Evolutionary conservation across 2,113 vertebrate species (phyloP).

Genomic region (Pterophyllum scalare): DNA sequence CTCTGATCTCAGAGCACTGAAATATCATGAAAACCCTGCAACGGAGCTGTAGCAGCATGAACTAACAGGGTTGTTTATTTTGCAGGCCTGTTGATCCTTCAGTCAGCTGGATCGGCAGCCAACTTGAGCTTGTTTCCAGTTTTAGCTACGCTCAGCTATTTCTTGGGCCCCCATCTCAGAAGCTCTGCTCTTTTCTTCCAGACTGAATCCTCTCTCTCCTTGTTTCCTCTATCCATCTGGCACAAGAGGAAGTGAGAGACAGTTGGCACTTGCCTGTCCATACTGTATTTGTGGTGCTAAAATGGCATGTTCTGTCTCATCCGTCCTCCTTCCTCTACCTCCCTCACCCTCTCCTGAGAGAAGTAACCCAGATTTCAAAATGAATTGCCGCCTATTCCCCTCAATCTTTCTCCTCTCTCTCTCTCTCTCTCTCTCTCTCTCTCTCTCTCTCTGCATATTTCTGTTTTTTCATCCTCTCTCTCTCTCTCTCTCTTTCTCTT

Average conservation of each 20-base stretch:
- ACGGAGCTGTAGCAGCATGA: constrained; percentile 14
- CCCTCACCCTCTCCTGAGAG: constrained; percentile 81
- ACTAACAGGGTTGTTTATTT: constrained; percentile 45
- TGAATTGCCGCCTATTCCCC: constrained; percentile 80
- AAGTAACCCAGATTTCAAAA: constrained; percentile 87
- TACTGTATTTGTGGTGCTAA: constrained; percentile 66
- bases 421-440: constrained; percentile 65
- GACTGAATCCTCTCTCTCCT: neutral
- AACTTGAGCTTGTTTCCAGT: constrained; percentile 18
- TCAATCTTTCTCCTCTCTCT: constrained; percentile 67
- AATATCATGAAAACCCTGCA: constrained; percentile 14
- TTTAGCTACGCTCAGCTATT: constrained; percentile 13
- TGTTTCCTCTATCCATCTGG: constrained; percentile 42
- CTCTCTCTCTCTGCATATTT: constrained; percentile 58
- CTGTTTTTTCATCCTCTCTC: constrained; percentile 43
- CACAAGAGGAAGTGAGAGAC: constrained; percentile 53
- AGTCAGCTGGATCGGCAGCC: constrained; percentile 26
- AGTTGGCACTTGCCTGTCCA: constrained; percentile 49
- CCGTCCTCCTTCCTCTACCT: constrained; percentile 71
- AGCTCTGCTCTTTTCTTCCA: constrained; percentile 35
- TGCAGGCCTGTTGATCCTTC: constrained; percentile 49
- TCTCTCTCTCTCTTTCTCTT: constrained; percentile 39
- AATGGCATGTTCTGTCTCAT: constrained; percentile 70
- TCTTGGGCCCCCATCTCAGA: neutral
- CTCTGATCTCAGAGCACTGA: constrained; percentile 46